Conservation (phyloP, 2,888 invertebrate species). For the Habroteleia sp. region DNA sequence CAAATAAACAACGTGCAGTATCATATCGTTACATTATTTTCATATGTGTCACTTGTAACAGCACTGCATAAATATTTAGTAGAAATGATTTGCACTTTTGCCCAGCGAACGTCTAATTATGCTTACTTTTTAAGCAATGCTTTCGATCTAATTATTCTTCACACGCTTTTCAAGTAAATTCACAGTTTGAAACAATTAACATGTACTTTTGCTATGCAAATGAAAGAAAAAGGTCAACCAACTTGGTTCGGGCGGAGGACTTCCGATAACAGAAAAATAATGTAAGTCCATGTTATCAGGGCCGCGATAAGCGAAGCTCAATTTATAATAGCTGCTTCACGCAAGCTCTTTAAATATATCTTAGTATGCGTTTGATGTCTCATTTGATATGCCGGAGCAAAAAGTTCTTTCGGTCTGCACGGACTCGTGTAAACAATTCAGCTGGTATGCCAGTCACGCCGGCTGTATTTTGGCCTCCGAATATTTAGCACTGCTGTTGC, state of each 20-base stretch:
- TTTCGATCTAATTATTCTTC: background rate
- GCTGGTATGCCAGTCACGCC: conserved; percentile 55
- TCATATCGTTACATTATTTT: too few relatives aligned
- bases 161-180: conserved; percentile 2
- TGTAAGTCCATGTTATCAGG: conserved; percentile 31
- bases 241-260: conserved; percentile 9
- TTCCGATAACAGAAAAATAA: conserved; percentile 54
- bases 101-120: background rate
- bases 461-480: conserved; percentile 30
- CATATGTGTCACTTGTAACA: too few relatives aligned
- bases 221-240: conserved; percentile 13
- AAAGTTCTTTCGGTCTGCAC: conserved; percentile 13
- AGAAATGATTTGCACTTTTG: background rate
- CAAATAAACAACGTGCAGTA: too few relatives aligned
- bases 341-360: conserved; percentile 47
- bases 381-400: conserved; percentile 53
- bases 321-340: conserved; percentile 56
- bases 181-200: conserved; percentile 29
- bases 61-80: too few relatives aligned
- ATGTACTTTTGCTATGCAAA: conserved; percentile 37
- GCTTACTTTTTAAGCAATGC: too few relatives aligned
- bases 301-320: conserved; percentile 46
- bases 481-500: conserved; percentile 42
- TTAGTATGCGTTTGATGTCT: conserved; percentile 55
- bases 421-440: conserved; percentile 48